phyloP scores from a whole-genome alignment of 2,113 vertebrate species.

The Condylura cristata region DNA sequence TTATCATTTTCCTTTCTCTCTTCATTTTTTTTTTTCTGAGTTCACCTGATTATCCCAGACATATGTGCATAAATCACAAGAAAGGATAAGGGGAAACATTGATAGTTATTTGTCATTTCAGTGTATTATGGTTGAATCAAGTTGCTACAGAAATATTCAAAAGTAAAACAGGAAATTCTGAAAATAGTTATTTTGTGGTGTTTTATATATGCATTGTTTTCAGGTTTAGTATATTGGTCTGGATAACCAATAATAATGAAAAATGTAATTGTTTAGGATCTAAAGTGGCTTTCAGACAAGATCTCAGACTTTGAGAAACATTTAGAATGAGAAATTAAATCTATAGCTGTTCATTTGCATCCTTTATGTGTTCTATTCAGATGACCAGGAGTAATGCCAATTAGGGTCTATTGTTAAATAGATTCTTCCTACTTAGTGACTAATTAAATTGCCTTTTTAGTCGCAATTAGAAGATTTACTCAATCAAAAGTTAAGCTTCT shows the following conservation, averaged over 20 bases:
- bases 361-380: background rate
- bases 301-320: background rate
- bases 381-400: background rate
- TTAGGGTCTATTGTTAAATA: background rate
- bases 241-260: background rate
- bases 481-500: background rate
- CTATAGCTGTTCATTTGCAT: background rate
- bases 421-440: background rate
- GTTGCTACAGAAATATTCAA: background rate
- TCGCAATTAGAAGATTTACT: background rate
- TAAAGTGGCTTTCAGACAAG: background rate
- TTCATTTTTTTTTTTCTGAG: background rate
- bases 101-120: background rate
- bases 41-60: background rate
- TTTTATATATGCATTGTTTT: background rate
- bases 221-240: background rate
- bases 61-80: background rate
- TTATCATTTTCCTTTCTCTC: background rate
- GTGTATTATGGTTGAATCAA: background rate
- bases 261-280: background rate
- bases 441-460: constrained; percentile 17
- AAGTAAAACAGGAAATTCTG: background rate
- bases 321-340: constrained; percentile 30
- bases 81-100: background rate
- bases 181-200: background rate